Evolutionary conservation across 2,888 invertebrate species (phyloP).

Genomic region (Mythimna impura): DNA sequence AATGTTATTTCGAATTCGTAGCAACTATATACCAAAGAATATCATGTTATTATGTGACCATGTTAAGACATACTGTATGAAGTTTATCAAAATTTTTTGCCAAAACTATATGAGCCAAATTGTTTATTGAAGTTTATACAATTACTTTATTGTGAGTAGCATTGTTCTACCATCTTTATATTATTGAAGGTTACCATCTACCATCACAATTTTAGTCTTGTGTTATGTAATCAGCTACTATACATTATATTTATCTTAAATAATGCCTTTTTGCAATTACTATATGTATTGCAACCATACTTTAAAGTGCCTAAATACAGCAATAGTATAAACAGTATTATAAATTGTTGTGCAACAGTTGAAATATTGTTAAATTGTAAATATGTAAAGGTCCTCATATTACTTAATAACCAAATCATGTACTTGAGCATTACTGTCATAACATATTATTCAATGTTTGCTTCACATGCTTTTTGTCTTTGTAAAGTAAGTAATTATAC

Average conservation of each 20-base stretch:
- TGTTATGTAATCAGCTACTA: conserved; percentile 32
- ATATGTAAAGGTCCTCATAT: conserved; percentile 46
- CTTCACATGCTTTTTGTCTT: background rate
- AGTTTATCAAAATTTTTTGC: conserved; percentile 49
- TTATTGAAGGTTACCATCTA: conserved; percentile 47
- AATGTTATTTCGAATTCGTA: conserved; percentile 46
- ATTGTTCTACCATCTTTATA: conserved; percentile 43
- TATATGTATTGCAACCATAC: conserved; percentile 49
- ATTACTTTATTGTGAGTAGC: conserved; percentile 41
- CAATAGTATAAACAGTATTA: conserved; percentile 64
- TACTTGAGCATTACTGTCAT: conserved; percentile 51
- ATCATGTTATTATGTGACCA: conserved; percentile 41
- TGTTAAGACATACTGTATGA: conserved; percentile 20
- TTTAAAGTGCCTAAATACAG: conserved; percentile 64
- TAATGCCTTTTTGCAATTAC: conserved; percentile 51
- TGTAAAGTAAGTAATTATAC: background rate
- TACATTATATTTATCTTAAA: conserved; percentile 32
- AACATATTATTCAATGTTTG: conserved; percentile 18
- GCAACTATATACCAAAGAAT: conserved; percentile 63
- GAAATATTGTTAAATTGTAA: conserved; percentile 51
- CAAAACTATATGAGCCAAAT: conserved; percentile 63
- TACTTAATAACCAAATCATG: conserved; percentile 44
- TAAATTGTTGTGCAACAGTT: conserved; percentile 56
- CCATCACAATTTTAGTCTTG: conserved; percentile 44
- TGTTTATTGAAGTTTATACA: conserved; percentile 49